These are phyloP conservation scores for Miniopterus natalensis DNA, from an alignment of 2,113 vertebrate species.

Conservation along the genomic window DNA sequence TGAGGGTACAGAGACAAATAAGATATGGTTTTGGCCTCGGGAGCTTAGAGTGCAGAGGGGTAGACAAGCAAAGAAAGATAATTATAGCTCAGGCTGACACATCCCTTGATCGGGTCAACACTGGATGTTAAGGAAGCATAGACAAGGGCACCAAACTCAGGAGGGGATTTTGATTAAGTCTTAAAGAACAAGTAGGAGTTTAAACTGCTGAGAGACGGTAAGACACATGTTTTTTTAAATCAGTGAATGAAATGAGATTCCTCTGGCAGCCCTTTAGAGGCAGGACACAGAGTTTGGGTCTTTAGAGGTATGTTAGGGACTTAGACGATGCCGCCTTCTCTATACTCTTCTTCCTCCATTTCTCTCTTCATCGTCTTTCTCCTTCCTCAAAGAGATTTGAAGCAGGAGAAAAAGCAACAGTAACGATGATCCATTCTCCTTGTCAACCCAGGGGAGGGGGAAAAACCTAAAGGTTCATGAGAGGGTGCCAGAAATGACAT, in stretches of 20 bases:
- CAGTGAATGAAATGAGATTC: background rate
- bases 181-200: slow-evolving; percentile 41
- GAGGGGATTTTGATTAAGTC: slow-evolving; percentile 59
- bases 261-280: background rate
- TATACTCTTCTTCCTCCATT: background rate
- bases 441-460: background rate
- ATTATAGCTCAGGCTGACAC: background rate
- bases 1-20: background rate
- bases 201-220: slow-evolving; percentile 50
- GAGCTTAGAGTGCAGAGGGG: background rate
- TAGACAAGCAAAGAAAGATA: slow-evolving; percentile 21
- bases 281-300: background rate
- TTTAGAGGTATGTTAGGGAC: background rate
- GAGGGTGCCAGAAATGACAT: background rate
- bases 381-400: slow-evolving; percentile 18
- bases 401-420: background rate
- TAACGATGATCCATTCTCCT: background rate
- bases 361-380: background rate
- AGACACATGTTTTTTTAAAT: background rate
- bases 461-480: background rate
- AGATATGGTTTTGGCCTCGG: slow-evolving; percentile 7
- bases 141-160: background rate
- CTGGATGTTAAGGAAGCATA: slow-evolving; percentile 6
- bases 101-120: slow-evolving; percentile 12
- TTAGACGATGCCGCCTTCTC: background rate